phyloP scores from a whole-genome alignment of 2,113 vertebrate genomes.

The Tiliqua scincoides region DNA sequence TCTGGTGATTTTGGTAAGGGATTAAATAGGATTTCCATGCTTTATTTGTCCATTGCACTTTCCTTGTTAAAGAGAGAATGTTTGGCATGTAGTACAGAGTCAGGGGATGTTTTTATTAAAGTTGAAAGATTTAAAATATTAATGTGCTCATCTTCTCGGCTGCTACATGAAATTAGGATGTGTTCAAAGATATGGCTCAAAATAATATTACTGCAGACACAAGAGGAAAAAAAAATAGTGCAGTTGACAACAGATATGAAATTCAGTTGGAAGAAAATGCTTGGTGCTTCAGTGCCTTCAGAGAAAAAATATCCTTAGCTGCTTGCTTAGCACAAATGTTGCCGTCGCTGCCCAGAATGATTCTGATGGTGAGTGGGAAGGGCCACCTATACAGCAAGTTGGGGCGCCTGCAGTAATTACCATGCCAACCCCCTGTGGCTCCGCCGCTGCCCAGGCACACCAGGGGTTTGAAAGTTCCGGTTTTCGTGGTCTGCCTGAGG shows the following conservation, averaged over 20 bases:
- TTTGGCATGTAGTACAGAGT: constrained; percentile 4
- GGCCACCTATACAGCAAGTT: too few species aligned
- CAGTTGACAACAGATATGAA: background rate
- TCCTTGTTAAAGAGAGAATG: constrained; percentile 14
- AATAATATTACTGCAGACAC: constrained; percentile 6
- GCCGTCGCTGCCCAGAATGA: too few species aligned
- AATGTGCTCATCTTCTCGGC: constrained; percentile 1
- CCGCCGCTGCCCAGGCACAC: too few species aligned
- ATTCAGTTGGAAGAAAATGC: background rate
- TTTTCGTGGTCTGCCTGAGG: background rate
- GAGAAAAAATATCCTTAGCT: background rate
- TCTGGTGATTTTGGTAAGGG: background rate
- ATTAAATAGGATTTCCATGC: background rate
- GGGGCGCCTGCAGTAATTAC: too few species aligned
- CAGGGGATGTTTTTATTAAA: constrained; percentile 31
- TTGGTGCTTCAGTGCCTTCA: background rate
- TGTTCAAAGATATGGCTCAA: constrained; percentile 22
- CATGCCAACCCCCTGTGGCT: too few species aligned
- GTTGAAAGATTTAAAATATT: constrained; percentile 34
- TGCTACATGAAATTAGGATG: constrained; percentile 17
- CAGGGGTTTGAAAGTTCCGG: too few species aligned
- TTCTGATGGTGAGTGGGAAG: too few species aligned
- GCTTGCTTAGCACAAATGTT: background rate
- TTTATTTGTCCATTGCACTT: background rate
- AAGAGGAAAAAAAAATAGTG: background rate